Conservation (phyloP, 1,140 invertebrate species). For the Drosophila baimaii region DNA sequence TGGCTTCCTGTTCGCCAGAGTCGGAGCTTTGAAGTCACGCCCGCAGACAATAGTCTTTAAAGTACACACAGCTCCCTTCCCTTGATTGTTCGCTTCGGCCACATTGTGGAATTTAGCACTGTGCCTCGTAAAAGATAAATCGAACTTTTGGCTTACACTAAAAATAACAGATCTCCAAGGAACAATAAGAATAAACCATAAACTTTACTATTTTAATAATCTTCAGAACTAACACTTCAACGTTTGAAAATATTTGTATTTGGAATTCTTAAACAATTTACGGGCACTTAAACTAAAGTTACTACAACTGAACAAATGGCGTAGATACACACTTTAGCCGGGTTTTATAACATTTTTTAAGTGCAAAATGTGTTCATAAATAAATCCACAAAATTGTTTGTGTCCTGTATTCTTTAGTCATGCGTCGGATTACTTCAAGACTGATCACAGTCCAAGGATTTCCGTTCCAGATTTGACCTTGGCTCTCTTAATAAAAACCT, state of each 20-base stretch:
- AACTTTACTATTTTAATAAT: background rate
- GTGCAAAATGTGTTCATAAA: background rate
- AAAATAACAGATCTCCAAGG: background rate
- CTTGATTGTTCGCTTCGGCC: too few species aligned
- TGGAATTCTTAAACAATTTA: constrained; percentile 4
- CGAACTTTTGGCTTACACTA: constrained; percentile 5
- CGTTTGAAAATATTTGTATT: background rate
- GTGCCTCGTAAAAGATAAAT: constrained; percentile 19
- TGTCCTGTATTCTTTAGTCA: background rate
- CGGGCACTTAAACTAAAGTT: background rate
- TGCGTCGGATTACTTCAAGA: background rate
- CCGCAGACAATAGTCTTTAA: constrained; percentile 33
- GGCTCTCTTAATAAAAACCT: constrained; percentile 9
- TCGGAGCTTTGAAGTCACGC: constrained; percentile 43
- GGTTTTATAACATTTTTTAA: background rate
- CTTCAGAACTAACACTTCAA: background rate
- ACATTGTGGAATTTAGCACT: constrained; percentile 11
- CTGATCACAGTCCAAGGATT: background rate
- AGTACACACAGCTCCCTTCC: too few species aligned
- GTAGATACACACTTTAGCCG: background rate
- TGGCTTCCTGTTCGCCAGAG: constrained; percentile 34
- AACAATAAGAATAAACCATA: background rate
- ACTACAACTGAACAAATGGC: constrained; percentile 1
- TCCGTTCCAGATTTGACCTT: constrained; percentile 17
- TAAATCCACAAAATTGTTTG: background rate